These are phyloP conservation scores for Microcebus ravelobensis DNA, from an alignment of 2,113 vertebrate genomes.

Conservation along the genomic window DNA sequence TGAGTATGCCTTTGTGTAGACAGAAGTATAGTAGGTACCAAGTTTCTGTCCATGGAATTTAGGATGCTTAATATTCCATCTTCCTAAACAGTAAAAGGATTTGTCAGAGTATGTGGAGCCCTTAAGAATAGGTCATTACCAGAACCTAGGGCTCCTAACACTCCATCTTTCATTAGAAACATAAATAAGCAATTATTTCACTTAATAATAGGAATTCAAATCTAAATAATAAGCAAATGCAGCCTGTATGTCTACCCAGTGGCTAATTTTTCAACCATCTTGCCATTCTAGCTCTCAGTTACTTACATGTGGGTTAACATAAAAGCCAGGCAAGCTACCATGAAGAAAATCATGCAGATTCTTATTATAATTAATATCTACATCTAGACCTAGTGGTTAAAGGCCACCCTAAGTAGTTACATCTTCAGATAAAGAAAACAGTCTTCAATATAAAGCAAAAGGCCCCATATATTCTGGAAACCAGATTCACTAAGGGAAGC, in stretches of 20 bases:
- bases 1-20: neutral
- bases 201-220: neutral
- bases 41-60: neutral
- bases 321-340: neutral
- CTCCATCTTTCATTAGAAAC: neutral
- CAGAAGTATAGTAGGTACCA: neutral
- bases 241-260: neutral
- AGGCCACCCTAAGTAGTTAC: neutral
- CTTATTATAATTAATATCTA: neutral
- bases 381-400: neutral
- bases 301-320: neutral
- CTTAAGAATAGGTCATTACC: neutral
- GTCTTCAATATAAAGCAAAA: neutral
- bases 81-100: neutral
- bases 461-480: neutral
- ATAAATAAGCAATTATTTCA: neutral
- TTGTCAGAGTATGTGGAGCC: neutral
- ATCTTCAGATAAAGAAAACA: neutral
- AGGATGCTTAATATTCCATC: neutral
- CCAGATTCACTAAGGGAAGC: neutral
- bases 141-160: neutral
- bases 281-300: neutral
- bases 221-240: neutral
- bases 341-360: neutral
- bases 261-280: constrained; percentile 8